Base-by-base conservation (phyloP, 2,888 invertebrate species). In the Epinotia demarniana region DNA sequence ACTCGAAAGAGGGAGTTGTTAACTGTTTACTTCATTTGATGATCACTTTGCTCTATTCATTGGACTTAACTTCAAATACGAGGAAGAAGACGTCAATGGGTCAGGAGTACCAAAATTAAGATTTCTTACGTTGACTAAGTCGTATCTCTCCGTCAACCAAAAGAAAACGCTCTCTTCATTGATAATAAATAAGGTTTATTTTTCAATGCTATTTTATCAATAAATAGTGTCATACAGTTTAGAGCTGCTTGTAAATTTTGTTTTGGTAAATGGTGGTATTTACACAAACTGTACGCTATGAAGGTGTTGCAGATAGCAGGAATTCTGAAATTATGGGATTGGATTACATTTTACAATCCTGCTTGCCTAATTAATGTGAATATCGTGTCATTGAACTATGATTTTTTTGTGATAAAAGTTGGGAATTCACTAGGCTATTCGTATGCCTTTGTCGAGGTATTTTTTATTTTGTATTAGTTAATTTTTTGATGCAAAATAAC, bases 11-110 rank as follows among this genome's bases (percentile, higher is more conserved):
- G 61, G 6, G 12, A 60, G 39, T 19, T 67, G 60, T 60, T 67
- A 60, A 67, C 49, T 68, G 43, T 55, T 55, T 18, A 73, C 39
- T 60, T 23, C 23, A n/a, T 55, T 55, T 53, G 68, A 73, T 73
- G 33, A 53, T 19, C 39, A 39, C 39, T 57, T 62, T 27, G 49
- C 18, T 53, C 64, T 49, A 75, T 75, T 70, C 63, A 75, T n/a
- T 33, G 13, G 9, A 57, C 11, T 43, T 69, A 43, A 55, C 19
- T 69, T n/a, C 8, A 23, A 18, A 46, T n/a, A 46, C 27, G 9
- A 53, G 5, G 16, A 27, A 63, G 19, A 9, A 63, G 19, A 9
- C 49, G 18, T 63, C 63, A 66, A 72, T 39, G n/a, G 58, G 64
- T 23, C 49, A 39, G 43, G 27, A 57, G 18, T 49, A 27, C 23